Conservation (phyloP, 2,113 vertebrate species). For the Atractosteus spatula region DNA sequence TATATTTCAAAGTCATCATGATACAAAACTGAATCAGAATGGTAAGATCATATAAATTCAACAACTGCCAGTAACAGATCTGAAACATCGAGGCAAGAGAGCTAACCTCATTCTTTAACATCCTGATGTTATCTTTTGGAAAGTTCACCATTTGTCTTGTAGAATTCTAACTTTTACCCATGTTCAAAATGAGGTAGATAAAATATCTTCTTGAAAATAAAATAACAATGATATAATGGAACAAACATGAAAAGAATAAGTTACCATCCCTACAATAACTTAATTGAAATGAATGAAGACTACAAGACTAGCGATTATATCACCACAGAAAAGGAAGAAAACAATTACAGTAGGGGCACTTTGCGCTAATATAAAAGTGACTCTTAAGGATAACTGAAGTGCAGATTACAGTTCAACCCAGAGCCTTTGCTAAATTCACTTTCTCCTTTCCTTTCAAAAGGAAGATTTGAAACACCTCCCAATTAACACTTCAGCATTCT, state of each 20-base stretch:
- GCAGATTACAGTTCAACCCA: too few species aligned
- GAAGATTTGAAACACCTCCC: neutral
- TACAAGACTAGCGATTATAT: too few species aligned
- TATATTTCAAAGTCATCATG: neutral
- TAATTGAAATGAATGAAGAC: too few species aligned
- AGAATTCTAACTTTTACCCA: neutral
- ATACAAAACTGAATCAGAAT: neutral
- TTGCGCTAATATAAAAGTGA: neutral
- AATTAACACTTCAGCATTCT: constrained; percentile 13
- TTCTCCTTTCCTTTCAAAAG: neutral
- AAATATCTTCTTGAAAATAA: neutral
- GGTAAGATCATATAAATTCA: neutral
- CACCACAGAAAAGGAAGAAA: too few species aligned
- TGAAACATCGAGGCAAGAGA: neutral
- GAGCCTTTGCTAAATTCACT: neutral
- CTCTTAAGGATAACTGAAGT: neutral
- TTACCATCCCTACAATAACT: too few species aligned
- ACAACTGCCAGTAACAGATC: too few species aligned
- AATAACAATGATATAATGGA: too few species aligned
- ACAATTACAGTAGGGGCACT: too few species aligned
- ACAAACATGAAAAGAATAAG: too few species aligned
- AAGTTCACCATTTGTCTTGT: too few species aligned
- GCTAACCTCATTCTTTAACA: constrained; percentile 1
- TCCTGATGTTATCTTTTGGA: too few species aligned
- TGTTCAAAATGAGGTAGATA: constrained; percentile 19